phyloP scores from a whole-genome alignment of 1,140 invertebrate species.

The Cotesia typhae region DNA sequence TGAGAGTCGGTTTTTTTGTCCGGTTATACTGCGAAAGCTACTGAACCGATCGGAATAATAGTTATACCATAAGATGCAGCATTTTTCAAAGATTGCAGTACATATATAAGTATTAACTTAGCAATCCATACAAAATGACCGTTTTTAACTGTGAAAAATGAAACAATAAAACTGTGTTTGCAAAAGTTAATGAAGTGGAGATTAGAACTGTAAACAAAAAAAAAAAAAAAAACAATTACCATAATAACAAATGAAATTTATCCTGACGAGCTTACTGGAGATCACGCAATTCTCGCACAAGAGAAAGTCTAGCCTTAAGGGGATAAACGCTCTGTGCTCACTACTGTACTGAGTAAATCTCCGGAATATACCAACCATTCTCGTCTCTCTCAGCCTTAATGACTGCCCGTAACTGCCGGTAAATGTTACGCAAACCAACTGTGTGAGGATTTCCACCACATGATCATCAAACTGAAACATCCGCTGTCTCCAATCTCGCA shows the following conservation, averaged over 20 bases:
- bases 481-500: neutral
- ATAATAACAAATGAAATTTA: neutral
- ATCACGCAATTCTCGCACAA: slow-evolving; percentile 13
- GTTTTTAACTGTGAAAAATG: no score
- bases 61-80: no score
- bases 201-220: no score
- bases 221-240: no score
- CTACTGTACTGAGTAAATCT: slow-evolving; percentile 12
- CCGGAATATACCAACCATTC: neutral
- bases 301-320: slow-evolving; percentile 16
- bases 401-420: neutral
- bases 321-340: slow-evolving; percentile 6
- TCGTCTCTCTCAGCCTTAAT: neutral
- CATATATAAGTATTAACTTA: no score
- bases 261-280: neutral
- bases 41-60: no score
- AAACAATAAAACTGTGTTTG: no score
- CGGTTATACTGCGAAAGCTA: no score
- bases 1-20: no score
- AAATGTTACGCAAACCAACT: slow-evolving; percentile 8
- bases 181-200: no score
- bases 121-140: no score
- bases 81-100: no score
- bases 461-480: neutral
- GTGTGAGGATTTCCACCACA: neutral